Evolutionary conservation across 2,113 vertebrate genomes (phyloP), one percentile per base, ranked within the genome.

Genomic region (Phoxinus phoxinus): DNA sequence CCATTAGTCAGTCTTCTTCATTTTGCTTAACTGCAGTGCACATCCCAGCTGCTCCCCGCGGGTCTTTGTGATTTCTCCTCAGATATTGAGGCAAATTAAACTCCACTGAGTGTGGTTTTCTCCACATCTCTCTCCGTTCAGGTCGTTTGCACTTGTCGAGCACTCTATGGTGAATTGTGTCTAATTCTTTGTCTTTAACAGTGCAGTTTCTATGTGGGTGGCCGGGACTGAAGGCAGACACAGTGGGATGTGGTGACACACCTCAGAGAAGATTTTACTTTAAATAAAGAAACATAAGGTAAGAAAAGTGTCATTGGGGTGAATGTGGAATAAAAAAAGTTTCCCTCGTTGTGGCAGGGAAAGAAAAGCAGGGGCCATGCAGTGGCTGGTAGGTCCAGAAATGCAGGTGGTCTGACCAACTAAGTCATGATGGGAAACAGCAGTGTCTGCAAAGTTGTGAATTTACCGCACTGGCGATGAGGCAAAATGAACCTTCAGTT

Each of bases 11-110:
- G 59, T 86, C 59, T 78, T 83, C 86, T 86, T 84, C 81, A 84
- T 84, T 84, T 89, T 84, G 23, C 19, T 61, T 77, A 86, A 84
- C 84, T 88, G 61, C 58, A 86, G 85, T 74, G 85, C 25, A 76
- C 30, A 84, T 81, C 63, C 84, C 63, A 83, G 41, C 63, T 37
- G 69, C 37, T 44, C 32, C 41, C 46, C 21, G 0, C 21, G 1
- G 6, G 35, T 80, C 27, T 81, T 56, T 86, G 30, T 86, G 30
- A 76, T 81, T 85, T 61, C 37, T 48, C 30, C 25, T 69, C 32
- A 46, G 37, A 19, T 32, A 32, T 11, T 81, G 19, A 59, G 44
- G 25, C 67, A 81, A 80, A 17, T 25, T 32, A 81, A 86, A 74
- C 32, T n/a, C 58, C 23, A 80, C 7, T 3, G 8, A 80, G 3